phyloP scores from a whole-genome alignment of 2,888 invertebrate species.

The Trichopoda pennipes region DNA sequence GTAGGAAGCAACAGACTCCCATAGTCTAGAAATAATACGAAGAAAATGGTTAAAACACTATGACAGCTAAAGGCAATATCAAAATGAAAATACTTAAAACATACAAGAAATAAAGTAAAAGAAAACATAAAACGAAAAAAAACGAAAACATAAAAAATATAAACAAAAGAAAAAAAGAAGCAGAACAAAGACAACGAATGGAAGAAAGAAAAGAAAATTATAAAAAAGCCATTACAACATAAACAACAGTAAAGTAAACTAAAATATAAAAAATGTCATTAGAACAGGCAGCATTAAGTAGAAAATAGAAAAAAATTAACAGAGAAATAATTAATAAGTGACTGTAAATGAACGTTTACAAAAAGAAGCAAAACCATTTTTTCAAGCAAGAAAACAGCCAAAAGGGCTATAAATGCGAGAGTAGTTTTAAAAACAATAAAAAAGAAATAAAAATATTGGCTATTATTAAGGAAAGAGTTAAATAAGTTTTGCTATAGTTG shows the following conservation, averaged over 20 bases:
- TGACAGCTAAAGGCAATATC: conserved; percentile 66
- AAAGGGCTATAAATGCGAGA: conserved; percentile 2
- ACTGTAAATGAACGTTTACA: conserved; percentile 41
- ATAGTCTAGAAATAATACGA: conserved; percentile 29
- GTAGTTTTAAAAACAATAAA: too few relatives aligned
- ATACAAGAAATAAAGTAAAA: conserved; percentile 57
- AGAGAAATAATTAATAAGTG: conserved; percentile 33
- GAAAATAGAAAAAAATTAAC: conserved; percentile 10
- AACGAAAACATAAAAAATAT: conserved; percentile 6
- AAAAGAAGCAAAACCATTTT: not conserved
- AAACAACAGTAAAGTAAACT: conserved; percentile 40
- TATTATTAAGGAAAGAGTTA: too few relatives aligned
- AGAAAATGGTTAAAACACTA: conserved; percentile 56
- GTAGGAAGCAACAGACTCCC: conserved; percentile 6
- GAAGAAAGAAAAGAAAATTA: conserved; percentile 15
- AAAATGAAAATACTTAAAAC: conserved; percentile 55
- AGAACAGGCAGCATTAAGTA: conserved; percentile 41
- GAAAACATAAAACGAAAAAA: conserved; percentile 55
- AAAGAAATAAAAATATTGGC: too few relatives aligned
- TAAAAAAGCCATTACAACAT: not conserved
- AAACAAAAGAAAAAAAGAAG: conserved; percentile 5
- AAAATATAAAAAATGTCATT: conserved; percentile 56
- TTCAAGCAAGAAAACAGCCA: not conserved
- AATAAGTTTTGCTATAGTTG: too few relatives aligned
- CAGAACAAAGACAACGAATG: conserved; percentile 7